These are phyloP conservation scores for Cephus spinipes DNA, from an alignment of 2,888 invertebrate genomes.

Conservation along the genomic window DNA sequence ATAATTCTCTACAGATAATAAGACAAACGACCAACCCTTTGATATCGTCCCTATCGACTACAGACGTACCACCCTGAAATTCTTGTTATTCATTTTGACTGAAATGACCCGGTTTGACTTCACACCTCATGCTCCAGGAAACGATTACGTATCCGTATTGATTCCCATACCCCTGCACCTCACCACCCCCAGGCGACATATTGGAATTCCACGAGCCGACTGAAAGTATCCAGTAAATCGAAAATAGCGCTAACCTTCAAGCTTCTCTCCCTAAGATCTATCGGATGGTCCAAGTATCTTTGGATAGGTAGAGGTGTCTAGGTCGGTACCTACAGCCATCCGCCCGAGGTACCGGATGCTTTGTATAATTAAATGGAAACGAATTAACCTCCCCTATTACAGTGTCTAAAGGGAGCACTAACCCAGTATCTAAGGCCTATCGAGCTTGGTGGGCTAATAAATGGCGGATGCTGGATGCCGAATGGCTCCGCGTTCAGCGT, in stretches of 20 bases:
- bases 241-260: neutral
- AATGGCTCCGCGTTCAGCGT: slow-evolving; percentile 16
- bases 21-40: neutral
- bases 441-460: slow-evolving; percentile 18
- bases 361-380: slow-evolving; percentile 22
- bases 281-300: slow-evolving; percentile 10
- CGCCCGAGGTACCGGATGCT: slow-evolving; percentile 3
- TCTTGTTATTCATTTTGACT: neutral
- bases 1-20: neutral
- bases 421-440: slow-evolving; percentile 7
- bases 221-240: neutral
- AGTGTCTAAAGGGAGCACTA: slow-evolving; percentile 15
- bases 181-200: neutral
- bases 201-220: neutral
- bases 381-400: slow-evolving; percentile 12
- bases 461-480: slow-evolving; percentile 5
- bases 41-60: too few species aligned
- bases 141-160: neutral
- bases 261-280: neutral
- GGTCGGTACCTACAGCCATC: neutral
- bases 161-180: neutral
- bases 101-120: neutral
- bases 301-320: neutral
- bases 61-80: neutral
- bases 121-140: neutral